phyloP scores from a whole-genome alignment of 2,113 vertebrate species.

The Oryctolagus cuniculus region DNA sequence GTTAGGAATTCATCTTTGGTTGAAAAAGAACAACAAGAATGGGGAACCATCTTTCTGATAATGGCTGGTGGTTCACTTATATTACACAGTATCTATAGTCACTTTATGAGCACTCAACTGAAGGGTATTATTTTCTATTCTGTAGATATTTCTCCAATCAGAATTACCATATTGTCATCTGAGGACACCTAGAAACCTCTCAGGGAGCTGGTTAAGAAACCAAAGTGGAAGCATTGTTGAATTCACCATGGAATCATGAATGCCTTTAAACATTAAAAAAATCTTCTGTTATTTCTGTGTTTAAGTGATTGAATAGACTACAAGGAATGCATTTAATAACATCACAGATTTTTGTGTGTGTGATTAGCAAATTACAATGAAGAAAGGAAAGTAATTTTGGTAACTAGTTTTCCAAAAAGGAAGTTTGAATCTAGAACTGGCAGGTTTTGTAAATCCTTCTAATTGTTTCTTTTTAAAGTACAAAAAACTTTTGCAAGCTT shows the following conservation, averaged over 20 bases:
- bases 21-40: background rate
- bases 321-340: background rate
- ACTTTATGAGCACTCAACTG: background rate
- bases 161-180: background rate
- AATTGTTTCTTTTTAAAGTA: conserved; percentile 17
- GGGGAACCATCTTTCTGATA: background rate
- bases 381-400: background rate
- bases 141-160: conserved; percentile 8
- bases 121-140: background rate
- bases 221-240: background rate
- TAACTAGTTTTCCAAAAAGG: background rate
- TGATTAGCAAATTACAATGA: background rate
- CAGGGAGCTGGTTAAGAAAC: background rate
- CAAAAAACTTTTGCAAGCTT: background rate
- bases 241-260: background rate
- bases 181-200: conserved; percentile 18
- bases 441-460: background rate
- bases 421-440: background rate
- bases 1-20: background rate
- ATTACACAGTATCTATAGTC: background rate
- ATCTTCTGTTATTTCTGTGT: background rate
- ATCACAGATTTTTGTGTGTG: background rate
- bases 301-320: background rate
- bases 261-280: conserved; percentile 19
- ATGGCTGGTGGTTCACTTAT: background rate